Evolutionary conservation across 2,797 vertebrate genomes (phyloP).

Genomic region (Eulemur rubriventer): DNA sequence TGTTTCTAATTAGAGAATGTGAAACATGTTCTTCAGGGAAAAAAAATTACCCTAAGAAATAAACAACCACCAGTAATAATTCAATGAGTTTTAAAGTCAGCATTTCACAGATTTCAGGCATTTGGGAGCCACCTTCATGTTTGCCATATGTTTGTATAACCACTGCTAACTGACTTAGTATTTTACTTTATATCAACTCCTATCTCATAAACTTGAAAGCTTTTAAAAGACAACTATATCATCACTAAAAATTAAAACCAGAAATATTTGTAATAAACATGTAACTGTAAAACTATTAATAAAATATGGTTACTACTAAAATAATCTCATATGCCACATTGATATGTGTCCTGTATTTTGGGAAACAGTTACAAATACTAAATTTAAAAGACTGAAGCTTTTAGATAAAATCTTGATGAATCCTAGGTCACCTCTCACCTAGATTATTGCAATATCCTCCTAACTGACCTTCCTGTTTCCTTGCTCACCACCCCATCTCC

Average conservation of each 20-base stretch:
- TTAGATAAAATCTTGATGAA: not conserved
- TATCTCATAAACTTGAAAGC: not conserved
- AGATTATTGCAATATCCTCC: not conserved
- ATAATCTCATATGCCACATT: not conserved
- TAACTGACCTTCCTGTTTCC: not conserved
- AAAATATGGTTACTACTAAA: not conserved
- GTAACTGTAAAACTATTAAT: not conserved
- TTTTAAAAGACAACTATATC: not conserved
- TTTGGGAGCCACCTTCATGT: not conserved
- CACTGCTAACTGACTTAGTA: not conserved
- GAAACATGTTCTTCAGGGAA: slow-evolving; percentile 6
- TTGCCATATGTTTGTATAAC: not conserved
- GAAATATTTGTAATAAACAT: not conserved
- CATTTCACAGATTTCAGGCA: not conserved
- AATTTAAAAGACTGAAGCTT: not conserved
- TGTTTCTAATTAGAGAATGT: not conserved
- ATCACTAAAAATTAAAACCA: slow-evolving; percentile 16
- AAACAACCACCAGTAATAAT: not conserved
- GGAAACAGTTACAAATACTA: not conserved
- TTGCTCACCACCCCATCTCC: too few relatives aligned
- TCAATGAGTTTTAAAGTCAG: slow-evolving; percentile 6
- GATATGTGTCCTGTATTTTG: not conserved
- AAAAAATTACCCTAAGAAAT: not conserved
- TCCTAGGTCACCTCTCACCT: not conserved
- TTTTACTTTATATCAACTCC: not conserved